These are phyloP conservation scores for Danaus plexippus DNA, from an alignment of 1,140 invertebrate genomes.

Conservation along the genomic window DNA sequence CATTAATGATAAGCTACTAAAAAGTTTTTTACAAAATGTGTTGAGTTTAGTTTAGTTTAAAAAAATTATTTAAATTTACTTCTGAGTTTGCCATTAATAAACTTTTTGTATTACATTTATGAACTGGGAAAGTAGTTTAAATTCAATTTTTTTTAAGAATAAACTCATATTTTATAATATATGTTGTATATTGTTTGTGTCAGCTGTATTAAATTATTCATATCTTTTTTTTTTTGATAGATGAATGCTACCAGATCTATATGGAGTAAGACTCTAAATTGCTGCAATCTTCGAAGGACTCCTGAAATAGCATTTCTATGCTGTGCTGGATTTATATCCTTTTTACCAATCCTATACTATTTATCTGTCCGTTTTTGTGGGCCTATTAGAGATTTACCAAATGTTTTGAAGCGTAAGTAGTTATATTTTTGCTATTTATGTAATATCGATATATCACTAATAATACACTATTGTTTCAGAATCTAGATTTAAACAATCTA, in stretches of 20 bases:
- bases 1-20: too few relatives aligned
- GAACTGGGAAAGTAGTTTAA: too few relatives aligned
- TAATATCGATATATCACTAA: slow-evolving; percentile 4
- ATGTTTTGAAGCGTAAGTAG: slow-evolving; percentile 58
- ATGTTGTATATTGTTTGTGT: too few relatives aligned
- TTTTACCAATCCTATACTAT: slow-evolving; percentile 71
- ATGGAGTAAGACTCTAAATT: slow-evolving; percentile 71
- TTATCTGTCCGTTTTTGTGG: slow-evolving; percentile 62
- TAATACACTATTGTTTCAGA: slow-evolving; percentile 40
- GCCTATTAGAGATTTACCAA: slow-evolving; percentile 55
- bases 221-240: slow-evolving; percentile 37
- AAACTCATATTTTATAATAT: too few relatives aligned
- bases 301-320: slow-evolving; percentile 71
- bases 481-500: slow-evolving; percentile 54
- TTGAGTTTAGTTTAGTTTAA: too few relatives aligned
- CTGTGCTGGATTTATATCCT: slow-evolving; percentile 63
- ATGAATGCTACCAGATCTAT: slow-evolving; percentile 73
- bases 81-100: too few relatives aligned
- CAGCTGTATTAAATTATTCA: too few relatives aligned
- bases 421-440: slow-evolving; percentile 1
- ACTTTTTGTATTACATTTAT: too few relatives aligned
- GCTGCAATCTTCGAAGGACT: slow-evolving; percentile 69
- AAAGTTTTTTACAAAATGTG: too few relatives aligned
- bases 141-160: too few relatives aligned
- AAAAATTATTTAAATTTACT: too few relatives aligned